phyloP scores from a whole-genome alignment of 1,140 invertebrate species.

The Vollenhovia emeryi region DNA sequence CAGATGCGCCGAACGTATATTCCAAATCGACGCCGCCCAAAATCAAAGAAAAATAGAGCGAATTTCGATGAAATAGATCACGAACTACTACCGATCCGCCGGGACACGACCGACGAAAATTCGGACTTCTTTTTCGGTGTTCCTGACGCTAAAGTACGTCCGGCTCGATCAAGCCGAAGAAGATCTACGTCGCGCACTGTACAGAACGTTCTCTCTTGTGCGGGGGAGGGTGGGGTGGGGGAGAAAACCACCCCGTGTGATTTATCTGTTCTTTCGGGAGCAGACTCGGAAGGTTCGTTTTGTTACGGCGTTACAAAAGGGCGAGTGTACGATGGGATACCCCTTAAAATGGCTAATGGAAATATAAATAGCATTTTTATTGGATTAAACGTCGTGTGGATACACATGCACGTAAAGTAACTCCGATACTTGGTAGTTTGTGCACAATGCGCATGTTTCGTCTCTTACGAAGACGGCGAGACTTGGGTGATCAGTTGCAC shows the following conservation, averaged over 20 bases:
- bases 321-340: neutral
- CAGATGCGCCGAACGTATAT: constrained; percentile 11
- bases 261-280: constrained; percentile 34
- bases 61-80: constrained; percentile 16
- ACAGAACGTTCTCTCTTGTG: neutral
- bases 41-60: constrained; percentile 24
- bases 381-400: neutral
- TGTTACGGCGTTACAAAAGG: constrained; percentile 18
- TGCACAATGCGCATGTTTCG: constrained; percentile 10
- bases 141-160: constrained; percentile 43
- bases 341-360: neutral
- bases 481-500: constrained; percentile 8
- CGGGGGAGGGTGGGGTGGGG: neutral
- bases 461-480: neutral
- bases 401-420: neutral
- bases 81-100: neutral
- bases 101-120: neutral
- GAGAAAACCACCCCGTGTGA: neutral
- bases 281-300: constrained; percentile 42
- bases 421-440: constrained; percentile 4
- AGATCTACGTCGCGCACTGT: constrained; percentile 21
- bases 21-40: constrained; percentile 1
- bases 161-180: constrained; percentile 35
- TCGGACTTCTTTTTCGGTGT: constrained; percentile 1
- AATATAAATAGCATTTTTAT: constrained; percentile 8